A percentile compares a stretch with the other conserved stretches of the same genome.
phyloP scores from a whole-genome alignment of 2,113 vertebrate species.

The Narcine bancroftii region DNA sequence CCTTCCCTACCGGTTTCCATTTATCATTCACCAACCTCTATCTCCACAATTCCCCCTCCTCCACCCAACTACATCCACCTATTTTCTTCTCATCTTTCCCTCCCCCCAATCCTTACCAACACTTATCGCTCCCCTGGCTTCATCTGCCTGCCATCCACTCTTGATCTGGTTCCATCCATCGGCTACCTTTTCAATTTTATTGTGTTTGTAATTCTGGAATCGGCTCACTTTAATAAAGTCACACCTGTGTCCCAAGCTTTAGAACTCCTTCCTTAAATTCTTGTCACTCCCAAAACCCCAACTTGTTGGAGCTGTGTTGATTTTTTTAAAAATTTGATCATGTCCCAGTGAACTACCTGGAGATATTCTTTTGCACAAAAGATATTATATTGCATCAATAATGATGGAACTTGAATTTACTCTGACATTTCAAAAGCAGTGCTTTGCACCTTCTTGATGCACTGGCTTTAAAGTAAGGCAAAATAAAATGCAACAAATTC shows the following conservation, averaged over 20 bases:
- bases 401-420: neutral
- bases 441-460: neutral
- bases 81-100: too few species aligned
- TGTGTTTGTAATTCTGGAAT: neutral
- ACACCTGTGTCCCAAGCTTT: neutral
- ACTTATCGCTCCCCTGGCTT: too few species aligned
- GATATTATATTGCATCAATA: neutral
- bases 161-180: too few species aligned
- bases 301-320: neutral
- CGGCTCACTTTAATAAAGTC: neutral
- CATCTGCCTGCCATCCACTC: too few species aligned
- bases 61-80: too few species aligned
- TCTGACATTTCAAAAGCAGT: neutral
- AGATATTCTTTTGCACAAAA: neutral
- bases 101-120: too few species aligned
- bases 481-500: neutral
- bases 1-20: too few species aligned
- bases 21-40: too few species aligned
- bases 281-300: too few species aligned
- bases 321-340: neutral
- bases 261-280: neutral
- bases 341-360: neutral
- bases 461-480: neutral
- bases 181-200: too few species aligned
- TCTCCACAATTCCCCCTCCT: too few species aligned